Conservation (phyloP, 2,888 invertebrate genomes). For the Drosophila melanosoma region DNA sequence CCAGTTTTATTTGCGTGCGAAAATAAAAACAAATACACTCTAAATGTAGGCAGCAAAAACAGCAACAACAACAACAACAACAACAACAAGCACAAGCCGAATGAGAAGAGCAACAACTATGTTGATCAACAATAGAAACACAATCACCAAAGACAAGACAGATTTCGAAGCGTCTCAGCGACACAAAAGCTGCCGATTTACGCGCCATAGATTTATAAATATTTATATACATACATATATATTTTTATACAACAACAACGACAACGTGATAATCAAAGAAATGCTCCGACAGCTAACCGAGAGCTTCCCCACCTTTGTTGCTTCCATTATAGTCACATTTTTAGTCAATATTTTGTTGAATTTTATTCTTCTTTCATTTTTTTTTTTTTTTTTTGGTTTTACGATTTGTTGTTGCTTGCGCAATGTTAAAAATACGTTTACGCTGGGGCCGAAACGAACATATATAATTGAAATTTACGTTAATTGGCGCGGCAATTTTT, state of each 20-base stretch:
- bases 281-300: conserved; percentile 11
- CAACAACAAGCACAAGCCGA: neutral
- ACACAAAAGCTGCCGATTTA: conserved; percentile 52
- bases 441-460: conserved; percentile 13
- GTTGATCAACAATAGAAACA: conserved; percentile 25
- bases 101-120: neutral
- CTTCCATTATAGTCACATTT: conserved; percentile 17
- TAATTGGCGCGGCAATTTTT: conserved; percentile 61
- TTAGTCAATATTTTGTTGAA: conserved; percentile 19
- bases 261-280: conserved; percentile 25
- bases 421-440: conserved; percentile 37
- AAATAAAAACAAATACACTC: conserved; percentile 64
- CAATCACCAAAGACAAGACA: conserved; percentile 48
- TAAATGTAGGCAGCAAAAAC: conserved; percentile 54
- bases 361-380: neutral
- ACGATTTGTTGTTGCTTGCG: conserved; percentile 27
- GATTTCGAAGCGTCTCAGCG: conserved; percentile 29
- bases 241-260: conserved; percentile 7
- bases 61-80: conserved; percentile 15
- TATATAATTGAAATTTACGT: conserved; percentile 52
- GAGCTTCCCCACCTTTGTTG: neutral
- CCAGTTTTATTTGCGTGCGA: conserved; percentile 81
- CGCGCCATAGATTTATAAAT: conserved; percentile 51
- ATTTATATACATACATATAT: conserved; percentile 23
- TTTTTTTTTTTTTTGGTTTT: neutral